Evolutionary conservation across 2,797 vertebrate genomes (phyloP), one percentile per base, ranked within the genome.

Genomic region (Anguilla obscura): DNA sequence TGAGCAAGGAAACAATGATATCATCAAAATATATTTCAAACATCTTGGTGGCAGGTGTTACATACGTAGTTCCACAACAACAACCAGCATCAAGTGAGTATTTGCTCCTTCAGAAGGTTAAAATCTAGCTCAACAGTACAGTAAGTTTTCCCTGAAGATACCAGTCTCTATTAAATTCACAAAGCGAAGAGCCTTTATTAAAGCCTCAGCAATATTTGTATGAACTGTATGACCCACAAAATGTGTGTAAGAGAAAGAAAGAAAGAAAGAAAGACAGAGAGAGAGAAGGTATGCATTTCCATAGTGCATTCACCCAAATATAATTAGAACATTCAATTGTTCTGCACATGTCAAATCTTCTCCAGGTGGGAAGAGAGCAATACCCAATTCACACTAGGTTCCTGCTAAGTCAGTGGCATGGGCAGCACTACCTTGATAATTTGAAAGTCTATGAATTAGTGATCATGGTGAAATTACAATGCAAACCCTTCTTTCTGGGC

Each of bases 351-450:
- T 71, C n/a, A 71, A 33, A 76, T 56, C 79, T 89, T 71, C 87
- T 90, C 48, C 80, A 33, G 84, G 89, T 79, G 84, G 54, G 69
- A 21, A 50, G 88, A 92, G 88, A 90, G 87, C 10, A 50, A 14
- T 33, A 89, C 90, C 86, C 88, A 36, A 87, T 89, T 60, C 30
- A 66, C 27, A 71, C 40, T 24, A 82, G 79, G 21, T 21, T 24
- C 9, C 40, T 48, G 45, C 2, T 6, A 79, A 40, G 33, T 79
- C 74, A 45, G 21, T 79, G 36, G 33, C 36, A 40, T 79, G 27
- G 71, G 71, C 16, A 27, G 71, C 27, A 9, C 16, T 76, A 36
- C 8, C 30, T 4, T 76, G 30, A 16, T 1, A 6, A 80, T 21
- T 18, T 30, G 8, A 30, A 7, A 36, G 30, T 33, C 36, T 80